Conservation (phyloP, 2,888 invertebrate species). For the Bugula neritina region DNA sequence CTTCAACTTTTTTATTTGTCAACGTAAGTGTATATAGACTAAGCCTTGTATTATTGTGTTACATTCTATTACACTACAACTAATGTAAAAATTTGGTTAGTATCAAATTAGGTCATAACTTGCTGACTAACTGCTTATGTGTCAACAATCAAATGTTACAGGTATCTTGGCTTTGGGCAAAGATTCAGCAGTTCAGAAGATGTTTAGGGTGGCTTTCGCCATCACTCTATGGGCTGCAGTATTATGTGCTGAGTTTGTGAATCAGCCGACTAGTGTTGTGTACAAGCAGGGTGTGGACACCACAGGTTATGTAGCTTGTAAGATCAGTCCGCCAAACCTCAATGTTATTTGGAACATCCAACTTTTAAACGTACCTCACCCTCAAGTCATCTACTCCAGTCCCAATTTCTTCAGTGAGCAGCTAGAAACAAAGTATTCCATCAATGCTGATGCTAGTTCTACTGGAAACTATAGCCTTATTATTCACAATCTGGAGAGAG, state of each 20-base stretch:
- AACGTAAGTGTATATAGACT: too few species aligned
- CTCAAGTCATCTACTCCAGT: not conserved
- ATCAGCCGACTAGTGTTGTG: not conserved
- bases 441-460: not conserved
- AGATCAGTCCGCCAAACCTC: not conserved
- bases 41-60: too few species aligned
- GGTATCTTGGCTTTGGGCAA: too few species aligned
- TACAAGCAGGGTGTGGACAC: not conserved
- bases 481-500: constrained; percentile 1
- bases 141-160: too few species aligned
- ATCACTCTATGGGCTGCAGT: not conserved
- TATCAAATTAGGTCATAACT: too few species aligned
- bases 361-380: too few species aligned
- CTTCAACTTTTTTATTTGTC: too few species aligned
- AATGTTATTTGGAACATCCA: not conserved
- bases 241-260: not conserved
- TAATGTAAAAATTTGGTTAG: too few species aligned
- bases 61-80: too few species aligned
- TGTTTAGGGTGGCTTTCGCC: too few species aligned
- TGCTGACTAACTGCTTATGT: too few species aligned
- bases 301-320: not conserved
- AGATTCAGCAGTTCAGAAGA: too few species aligned
- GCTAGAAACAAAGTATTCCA: not conserved
- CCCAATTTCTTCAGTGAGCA: not conserved
- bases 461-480: constrained; percentile 6